These are phyloP conservation scores for Chloromyia formosa DNA, from an alignment of 2,888 invertebrate species.

Conservation along the genomic window DNA sequence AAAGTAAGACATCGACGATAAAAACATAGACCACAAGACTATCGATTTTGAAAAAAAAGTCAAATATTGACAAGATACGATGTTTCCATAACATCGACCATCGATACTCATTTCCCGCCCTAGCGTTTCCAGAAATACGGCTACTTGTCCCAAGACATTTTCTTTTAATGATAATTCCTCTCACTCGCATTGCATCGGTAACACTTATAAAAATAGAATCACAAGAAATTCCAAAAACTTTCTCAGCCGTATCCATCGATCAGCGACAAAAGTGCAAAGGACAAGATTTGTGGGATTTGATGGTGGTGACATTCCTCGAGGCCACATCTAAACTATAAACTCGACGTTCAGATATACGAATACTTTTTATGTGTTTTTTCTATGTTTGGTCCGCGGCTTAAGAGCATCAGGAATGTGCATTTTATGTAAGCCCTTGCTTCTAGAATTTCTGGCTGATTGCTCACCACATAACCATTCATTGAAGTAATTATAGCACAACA, in stretches of 20 bases:
- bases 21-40: too few relatives aligned
- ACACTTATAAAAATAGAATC: constrained; percentile 32
- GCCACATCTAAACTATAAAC: neutral
- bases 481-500: constrained; percentile 18
- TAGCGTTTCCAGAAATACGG: too few relatives aligned
- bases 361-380: neutral
- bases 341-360: neutral
- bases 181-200: too few relatives aligned
- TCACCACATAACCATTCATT: constrained; percentile 15
- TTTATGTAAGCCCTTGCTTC: constrained; percentile 5
- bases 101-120: too few relatives aligned
- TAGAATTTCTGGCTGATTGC: constrained; percentile 35
- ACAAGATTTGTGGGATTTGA: constrained; percentile 1
- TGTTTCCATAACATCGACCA: too few relatives aligned
- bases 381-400: neutral
- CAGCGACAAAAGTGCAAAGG: constrained; percentile 5
- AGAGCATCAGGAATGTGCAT: neutral
- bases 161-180: too few relatives aligned
- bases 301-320: constrained; percentile 13
- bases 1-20: too few relatives aligned
- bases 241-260: constrained; percentile 24
- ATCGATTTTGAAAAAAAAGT: too few relatives aligned
- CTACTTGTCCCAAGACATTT: too few relatives aligned
- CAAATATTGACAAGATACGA: too few relatives aligned
- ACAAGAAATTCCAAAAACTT: constrained; percentile 27